A percentile compares a stretch with the other conserved stretches of the same genome.
phyloP scores from a whole-genome alignment of 2,113 vertebrate species.

The Passer montanus region DNA sequence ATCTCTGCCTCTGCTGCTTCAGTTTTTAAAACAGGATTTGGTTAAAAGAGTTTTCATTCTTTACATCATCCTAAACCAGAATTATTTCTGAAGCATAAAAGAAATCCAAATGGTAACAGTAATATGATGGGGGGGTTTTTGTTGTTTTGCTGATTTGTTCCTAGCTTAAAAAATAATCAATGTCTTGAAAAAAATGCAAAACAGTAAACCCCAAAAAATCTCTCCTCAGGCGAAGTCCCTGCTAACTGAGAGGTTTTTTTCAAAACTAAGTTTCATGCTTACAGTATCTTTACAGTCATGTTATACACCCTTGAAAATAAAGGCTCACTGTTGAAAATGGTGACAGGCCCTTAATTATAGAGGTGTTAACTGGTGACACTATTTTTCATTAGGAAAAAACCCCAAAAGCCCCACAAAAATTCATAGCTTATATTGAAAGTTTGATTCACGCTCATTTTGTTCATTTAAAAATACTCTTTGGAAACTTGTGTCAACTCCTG shows the following conservation, averaged over 20 bases:
- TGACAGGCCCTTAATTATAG: conserved; percentile 61
- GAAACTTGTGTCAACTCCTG: conserved; percentile 81
- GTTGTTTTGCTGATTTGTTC: conserved; percentile 12
- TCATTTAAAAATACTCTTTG: conserved; percentile 89
- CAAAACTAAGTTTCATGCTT: conserved; percentile 21
- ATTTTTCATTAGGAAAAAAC: conserved; percentile 9
- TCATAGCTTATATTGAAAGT: conserved; percentile 87
- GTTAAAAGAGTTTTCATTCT: conserved; percentile 12
- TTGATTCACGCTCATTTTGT: conserved; percentile 78
- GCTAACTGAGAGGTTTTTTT: conserved; percentile 29
- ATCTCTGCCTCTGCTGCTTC: conserved; percentile 63
- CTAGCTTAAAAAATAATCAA: conserved; percentile 35
- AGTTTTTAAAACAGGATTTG: conserved; percentile 30
- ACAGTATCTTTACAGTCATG: conserved; percentile 25
- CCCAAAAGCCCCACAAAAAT: conserved; percentile 27
- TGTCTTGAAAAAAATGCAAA: not conserved
- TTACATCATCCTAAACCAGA: conserved; percentile 26
- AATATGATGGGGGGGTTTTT: not conserved
- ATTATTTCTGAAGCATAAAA: conserved; percentile 35
- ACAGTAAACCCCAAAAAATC: not conserved
- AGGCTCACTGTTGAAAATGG: conserved; percentile 51
- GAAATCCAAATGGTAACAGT: not conserved
- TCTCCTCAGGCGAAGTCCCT: not conserved
- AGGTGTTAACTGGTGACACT: conserved; percentile 61
- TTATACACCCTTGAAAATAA: conserved; percentile 74